These are phyloP conservation scores for Haliclona indistincta DNA, from an alignment of 37 sponge, comb jelly and placozoan genomes.

Conservation along the genomic window DNA sequence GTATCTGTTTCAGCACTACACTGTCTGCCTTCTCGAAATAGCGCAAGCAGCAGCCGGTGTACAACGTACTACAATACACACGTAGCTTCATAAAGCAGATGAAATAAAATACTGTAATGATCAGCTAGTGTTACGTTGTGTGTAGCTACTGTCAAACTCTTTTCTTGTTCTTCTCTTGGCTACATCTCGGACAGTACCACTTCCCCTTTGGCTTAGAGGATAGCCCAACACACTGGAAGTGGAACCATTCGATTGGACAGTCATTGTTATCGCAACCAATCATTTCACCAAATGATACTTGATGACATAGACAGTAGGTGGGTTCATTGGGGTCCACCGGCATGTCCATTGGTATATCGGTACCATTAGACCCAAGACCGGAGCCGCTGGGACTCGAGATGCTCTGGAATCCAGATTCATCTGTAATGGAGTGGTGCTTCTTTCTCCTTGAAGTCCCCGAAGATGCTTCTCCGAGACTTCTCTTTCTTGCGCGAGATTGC, in stretches of 20 bases:
- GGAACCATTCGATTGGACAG: constrained; percentile 86
- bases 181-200: constrained; percentile 80
- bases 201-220: constrained; percentile 92
- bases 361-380: background rate
- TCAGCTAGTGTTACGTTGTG: too few relatives aligned
- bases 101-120: too few relatives aligned
- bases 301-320: constrained; percentile 94
- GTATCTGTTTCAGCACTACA: too few relatives aligned
- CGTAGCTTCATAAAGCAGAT: too few relatives aligned
- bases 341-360: constrained; percentile 93
- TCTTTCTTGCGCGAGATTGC: background rate
- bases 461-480: background rate
- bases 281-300: constrained; percentile 95
- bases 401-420: constrained; percentile 8
- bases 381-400: constrained; percentile 22
- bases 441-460: background rate
- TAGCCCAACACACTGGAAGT: constrained; percentile 90
- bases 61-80: too few relatives aligned
- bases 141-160: too few relatives aligned
- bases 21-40: too few relatives aligned
- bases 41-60: too few relatives aligned
- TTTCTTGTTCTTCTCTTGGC: constrained; percentile 66
- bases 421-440: background rate
- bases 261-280: constrained; percentile 91
- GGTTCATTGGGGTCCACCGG: constrained; percentile 97